Evolutionary conservation across 2,113 vertebrate species (phyloP), one percentile per base, ranked within the genome.

Genomic region (Gadus macrocephalus): DNA sequence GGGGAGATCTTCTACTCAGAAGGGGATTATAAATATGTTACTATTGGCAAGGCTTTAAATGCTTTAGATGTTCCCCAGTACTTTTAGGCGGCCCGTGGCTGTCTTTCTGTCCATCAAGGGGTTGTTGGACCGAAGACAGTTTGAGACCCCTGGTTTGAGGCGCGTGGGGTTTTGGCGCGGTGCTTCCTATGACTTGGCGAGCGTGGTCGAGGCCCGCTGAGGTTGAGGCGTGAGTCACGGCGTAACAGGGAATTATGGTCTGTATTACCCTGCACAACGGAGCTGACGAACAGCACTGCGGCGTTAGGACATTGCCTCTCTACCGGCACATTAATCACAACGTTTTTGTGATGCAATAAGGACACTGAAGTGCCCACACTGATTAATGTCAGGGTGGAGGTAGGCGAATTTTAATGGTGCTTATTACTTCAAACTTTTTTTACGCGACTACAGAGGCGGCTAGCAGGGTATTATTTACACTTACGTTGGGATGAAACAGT

Each of bases 281-380:
- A 3, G 67, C 62, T 72, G 64, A 67, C 53, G 66, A 67, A 59
- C 31, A 20, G 20, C 19, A n/a, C 16, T 22, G 69, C 55, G 19
- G 69, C 55, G 27, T 66, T 42, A n/a, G 59, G 67, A 73, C 53
- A 56, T 3, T 49, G 17, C 66, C 28, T 42, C 22, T 12, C 38
- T 19, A 53, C 59, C 42, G 19, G 15, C 12, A 17, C 25, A 72
- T 69, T 31, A 59, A 75, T 77, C 67, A 73, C 35, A n/a, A 5
- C 9, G 9, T 64, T 19, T 16, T 42, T n/a, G 1, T n/a, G 62
- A 63, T 19, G 62, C 38, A 62, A 2, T 31, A 6, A 0, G 62
- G 31, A 28, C 64, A 6, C 59, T 61, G 8, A 58, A 42, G 3
- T 55, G 66, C 15, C 9, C 3, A 59, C 20, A 35, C 4, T 2